A percentile compares a stretch with the other conserved stretches of the same genome.
Conservation (phyloP, 1,140 invertebrate genomes). For the Drosophila sturtevanti region DNA sequence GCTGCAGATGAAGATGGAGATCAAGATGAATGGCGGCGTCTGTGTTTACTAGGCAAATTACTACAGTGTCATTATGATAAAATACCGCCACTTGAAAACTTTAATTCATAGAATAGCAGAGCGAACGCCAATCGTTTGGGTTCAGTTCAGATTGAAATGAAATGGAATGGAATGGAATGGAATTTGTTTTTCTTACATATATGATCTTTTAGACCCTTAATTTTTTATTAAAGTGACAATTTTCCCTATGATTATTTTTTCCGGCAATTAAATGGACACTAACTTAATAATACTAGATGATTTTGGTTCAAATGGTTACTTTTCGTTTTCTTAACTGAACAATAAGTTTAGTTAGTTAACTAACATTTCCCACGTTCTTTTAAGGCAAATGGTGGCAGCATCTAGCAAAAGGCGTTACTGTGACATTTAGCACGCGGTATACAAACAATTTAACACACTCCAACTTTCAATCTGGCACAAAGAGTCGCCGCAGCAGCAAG, state of each 20-base stretch:
- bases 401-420: background rate
- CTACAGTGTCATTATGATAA: conserved; percentile 30
- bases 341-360: background rate
- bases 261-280: too few relatives aligned
- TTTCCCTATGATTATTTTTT: too few relatives aligned
- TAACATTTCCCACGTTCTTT: conserved; percentile 52
- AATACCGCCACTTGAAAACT: conserved; percentile 33
- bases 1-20: background rate
- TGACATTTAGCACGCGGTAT: conserved; percentile 46
- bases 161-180: too few relatives aligned
- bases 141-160: background rate
- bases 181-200: background rate
- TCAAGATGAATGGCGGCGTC: conserved; percentile 50
- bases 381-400: background rate
- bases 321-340: too few relatives aligned
- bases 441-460: conserved; percentile 70
- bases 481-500: conserved; percentile 16
- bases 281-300: too few relatives aligned
- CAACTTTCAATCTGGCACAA: conserved; percentile 20
- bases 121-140: too few relatives aligned
- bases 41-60: conserved; percentile 51
- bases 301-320: too few relatives aligned
- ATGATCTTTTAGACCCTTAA: too few relatives aligned
- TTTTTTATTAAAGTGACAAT: too few relatives aligned
- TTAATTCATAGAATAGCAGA: background rate